Conservation (phyloP, 2,888 invertebrate species). For the Herminia tarsipennalis region DNA sequence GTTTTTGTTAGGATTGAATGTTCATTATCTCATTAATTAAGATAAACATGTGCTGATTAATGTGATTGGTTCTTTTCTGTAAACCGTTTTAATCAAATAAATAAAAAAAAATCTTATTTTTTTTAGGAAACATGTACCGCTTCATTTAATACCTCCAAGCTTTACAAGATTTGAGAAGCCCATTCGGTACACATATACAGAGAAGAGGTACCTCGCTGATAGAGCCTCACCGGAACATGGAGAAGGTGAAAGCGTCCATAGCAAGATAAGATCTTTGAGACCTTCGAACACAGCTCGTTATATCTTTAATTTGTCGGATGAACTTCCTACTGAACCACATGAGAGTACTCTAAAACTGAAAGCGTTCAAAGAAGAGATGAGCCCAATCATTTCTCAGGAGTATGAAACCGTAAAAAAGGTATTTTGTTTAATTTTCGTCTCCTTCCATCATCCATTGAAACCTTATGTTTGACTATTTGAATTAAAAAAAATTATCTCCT, state of each 20-base stretch:
- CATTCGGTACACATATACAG: constrained; percentile 68
- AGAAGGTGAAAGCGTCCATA: constrained; percentile 63
- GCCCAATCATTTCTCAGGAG: constrained; percentile 72
- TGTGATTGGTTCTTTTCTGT: too few relatives aligned
- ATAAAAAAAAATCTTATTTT: too few relatives aligned
- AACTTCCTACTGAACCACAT: constrained; percentile 87
- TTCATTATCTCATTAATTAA: too few relatives aligned
- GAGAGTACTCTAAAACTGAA: constrained; percentile 85
- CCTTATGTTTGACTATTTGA: too few relatives aligned
- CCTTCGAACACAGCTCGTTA: constrained; percentile 85
- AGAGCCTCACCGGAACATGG: constrained; percentile 52
- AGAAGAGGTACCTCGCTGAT: constrained; percentile 57
- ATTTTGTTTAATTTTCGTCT: constrained; percentile 1
- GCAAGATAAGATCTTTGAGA: constrained; percentile 59
- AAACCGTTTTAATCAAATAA: too few relatives aligned
- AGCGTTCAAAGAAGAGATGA: constrained; percentile 69
- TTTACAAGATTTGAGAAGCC: constrained; percentile 92
- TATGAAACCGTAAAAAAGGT: constrained; percentile 79
- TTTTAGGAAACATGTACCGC: constrained; percentile 74
- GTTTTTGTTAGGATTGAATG: too few relatives aligned
- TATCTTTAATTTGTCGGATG: constrained; percentile 86
- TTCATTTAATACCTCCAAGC: constrained; percentile 90
- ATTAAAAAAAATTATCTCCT: too few relatives aligned
- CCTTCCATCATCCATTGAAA: too few relatives aligned
- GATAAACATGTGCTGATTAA: too few relatives aligned